Evolutionary conservation across 2,888 invertebrate species (phyloP), one percentile per base, ranked within the genome.

Genomic region (Tortrix viridana): DNA sequence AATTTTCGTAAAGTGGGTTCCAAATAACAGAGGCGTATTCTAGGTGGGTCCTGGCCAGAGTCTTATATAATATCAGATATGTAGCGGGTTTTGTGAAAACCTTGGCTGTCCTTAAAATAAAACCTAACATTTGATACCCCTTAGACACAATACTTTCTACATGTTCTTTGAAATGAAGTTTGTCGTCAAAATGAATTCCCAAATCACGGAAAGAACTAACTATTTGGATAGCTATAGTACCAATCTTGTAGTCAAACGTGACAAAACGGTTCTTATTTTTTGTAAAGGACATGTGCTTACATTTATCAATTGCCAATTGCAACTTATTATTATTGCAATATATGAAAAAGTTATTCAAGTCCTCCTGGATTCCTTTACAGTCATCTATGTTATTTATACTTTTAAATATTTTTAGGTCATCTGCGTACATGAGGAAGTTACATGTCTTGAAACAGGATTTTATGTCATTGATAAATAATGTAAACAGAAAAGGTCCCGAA

Each of bases 341-440:
- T 3, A 14, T 14, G 38, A 9, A 3, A 16, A 60, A 52, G 7
- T 5, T 3, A 43, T 55, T 20, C 3, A 54, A 19, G n/a, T 54
- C 26, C 2, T 54, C n/a, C 19, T 46, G 44, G 16, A 44, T 3
- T 9, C 5, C 16, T 3, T 7, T 54, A 32, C 60, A 41, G 48
- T 60, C 60, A 48, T 32, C 6, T 5, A 19, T 5, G n/a, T 20
- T 4, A 12, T 16, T 18, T 1, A 62, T 23, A 1, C 1, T 22
- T n/a, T 41, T 47, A 19, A 32, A 62, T n/a, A 56, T 41, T 43
- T 50, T 56, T 52, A 56, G 14, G 18, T 62, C 62, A 19, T 62
- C 50, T 9, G 62, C 59, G 20, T 44, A 59, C n/a, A 59, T 19
- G 2, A 52, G 12, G 16, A 52, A 59, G 1, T 52, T 44, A 16